Evolutionary conservation across 2,888 invertebrate genomes (phyloP).

Genomic region (Papilio gigon): DNA sequence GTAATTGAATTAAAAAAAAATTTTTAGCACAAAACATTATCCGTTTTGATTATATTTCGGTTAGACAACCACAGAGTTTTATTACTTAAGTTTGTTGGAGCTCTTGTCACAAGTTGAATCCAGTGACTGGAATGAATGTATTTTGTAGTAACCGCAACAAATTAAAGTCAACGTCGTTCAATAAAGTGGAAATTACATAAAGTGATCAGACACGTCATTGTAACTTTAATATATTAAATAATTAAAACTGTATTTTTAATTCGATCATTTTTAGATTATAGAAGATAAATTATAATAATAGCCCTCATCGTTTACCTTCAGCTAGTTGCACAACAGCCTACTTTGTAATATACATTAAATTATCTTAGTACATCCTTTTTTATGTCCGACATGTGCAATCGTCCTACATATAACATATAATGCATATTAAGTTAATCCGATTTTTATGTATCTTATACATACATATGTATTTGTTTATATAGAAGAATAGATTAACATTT

Average conservation of each 20-base stretch:
- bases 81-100: no score
- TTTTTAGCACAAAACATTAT: not conserved
- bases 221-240: not conserved
- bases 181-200: not conserved
- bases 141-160: not conserved
- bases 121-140: not conserved
- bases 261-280: not conserved
- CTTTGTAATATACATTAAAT: slow-evolving; percentile 9
- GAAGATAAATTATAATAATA: slow-evolving; percentile 28
- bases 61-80: no score
- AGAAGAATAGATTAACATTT: not conserved
- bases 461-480: not conserved
- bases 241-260: not conserved
- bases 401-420: slow-evolving; percentile 15
- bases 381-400: slow-evolving; percentile 55
- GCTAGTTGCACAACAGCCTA: slow-evolving; percentile 24
- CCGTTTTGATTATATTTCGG: not conserved
- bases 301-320: slow-evolving; percentile 21
- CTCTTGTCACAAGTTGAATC: no score
- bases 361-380: slow-evolving; percentile 52
- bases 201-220: not conserved
- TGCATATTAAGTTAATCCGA: not conserved
- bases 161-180: no score
- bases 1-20: no score
- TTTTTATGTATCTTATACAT: not conserved